Base-by-base conservation (phyloP, 1,140 invertebrate genomes). In the Alviniconcha marisindica region DNA sequence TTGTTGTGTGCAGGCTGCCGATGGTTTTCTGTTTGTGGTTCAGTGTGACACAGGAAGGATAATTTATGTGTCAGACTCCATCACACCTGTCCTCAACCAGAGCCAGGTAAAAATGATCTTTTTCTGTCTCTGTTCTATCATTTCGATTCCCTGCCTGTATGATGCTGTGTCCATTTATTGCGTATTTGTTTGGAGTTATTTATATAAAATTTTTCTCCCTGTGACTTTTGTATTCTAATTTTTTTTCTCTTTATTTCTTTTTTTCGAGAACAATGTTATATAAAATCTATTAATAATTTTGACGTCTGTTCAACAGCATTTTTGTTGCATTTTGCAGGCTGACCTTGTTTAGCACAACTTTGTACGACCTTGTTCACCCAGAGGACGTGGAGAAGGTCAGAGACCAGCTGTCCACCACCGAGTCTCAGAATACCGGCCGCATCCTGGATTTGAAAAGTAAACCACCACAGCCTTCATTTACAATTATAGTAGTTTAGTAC, bases 1-100 rank as follows among this genome's bases (percentile, higher is more conserved):
- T 24, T n/a, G 21, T 63, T 31, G 28, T 63, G 38, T 76, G 36
- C 83, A 94, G 93, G 98, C 99, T 31, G 99, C 99, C 15, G 99
- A 99, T 94, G 99, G 99, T 2, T 99, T 99, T 94, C 94, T 99
- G 36, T 99, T 99, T 94, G 99, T 99, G 14, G 97, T 99, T 0
- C 97, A 97, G 87, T 99, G 99, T 94, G 99, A 99, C 92, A 97
- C 97, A 31, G 99, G 98, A 0, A 95, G 97, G 87, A 96, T 99
- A 71, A 98, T 99, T 87, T 99, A 99, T 91, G 98, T 99, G 24
- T 99, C 98, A 21, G 99, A 99, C 94, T 99, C 98, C 56, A 97
- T 99, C 86, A 97, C 97, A 78, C 98, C 98, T 14, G 98, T 99
- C 38, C 94, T 99, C n/a, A 98, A 99, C 93, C 97, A 99, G 88